A percentile compares a stretch with the other conserved stretches of the same genome.
These are phyloP conservation scores for Agrochola lota DNA, from an alignment of 2,888 invertebrate species.

Conservation along the genomic window DNA sequence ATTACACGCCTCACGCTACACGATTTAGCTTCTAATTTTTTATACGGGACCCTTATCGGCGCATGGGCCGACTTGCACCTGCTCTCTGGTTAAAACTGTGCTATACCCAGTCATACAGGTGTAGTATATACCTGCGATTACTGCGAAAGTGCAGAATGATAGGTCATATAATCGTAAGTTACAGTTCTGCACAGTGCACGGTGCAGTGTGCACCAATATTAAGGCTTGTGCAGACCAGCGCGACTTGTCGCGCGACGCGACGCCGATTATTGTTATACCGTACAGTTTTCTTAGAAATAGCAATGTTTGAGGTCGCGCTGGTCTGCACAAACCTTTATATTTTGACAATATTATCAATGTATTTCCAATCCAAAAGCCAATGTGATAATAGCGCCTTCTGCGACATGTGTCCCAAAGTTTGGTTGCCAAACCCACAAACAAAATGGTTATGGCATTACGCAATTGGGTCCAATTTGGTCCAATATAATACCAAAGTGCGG, in stretches of 20 bases:
- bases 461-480: constrained; percentile 71
- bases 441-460: constrained; percentile 58
- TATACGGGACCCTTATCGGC: background rate
- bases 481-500: constrained; percentile 58
- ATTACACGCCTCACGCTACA: too few relatives aligned
- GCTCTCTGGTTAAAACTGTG: background rate
- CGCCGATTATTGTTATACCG: too few relatives aligned
- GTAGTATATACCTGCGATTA: background rate
- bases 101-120: background rate
- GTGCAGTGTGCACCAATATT: background rate
- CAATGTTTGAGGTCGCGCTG: too few relatives aligned
- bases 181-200: background rate
- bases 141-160: background rate
- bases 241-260: too few relatives aligned
- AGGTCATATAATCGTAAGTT: background rate
- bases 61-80: background rate
- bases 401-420: constrained; percentile 41
- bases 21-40: background rate
- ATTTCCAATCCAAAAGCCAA: constrained; percentile 33
- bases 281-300: too few relatives aligned
- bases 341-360: background rate
- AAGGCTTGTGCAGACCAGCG: too few relatives aligned
- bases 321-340: too few relatives aligned
- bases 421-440: constrained; percentile 52
- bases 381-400: background rate